Base-by-base conservation (phyloP, 2,113 vertebrate species). In the Sisor rabdophorus region DNA sequence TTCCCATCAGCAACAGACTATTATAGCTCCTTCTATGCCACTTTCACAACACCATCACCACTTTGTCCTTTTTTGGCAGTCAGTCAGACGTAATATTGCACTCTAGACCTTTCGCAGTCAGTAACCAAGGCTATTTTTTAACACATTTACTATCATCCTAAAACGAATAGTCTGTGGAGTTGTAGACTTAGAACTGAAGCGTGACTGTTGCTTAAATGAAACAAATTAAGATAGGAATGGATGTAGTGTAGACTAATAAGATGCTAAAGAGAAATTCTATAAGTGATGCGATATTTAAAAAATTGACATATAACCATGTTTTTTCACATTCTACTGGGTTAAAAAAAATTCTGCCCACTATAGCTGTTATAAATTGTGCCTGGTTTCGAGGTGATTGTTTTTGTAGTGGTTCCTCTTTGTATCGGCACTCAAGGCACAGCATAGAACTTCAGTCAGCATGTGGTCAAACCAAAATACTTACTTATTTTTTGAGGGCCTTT, bases 111-210 rank as follows among this genome's bases (percentile, higher is more conserved):
- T 28, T 73, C 71, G 48, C 26, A 59, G 47, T 59, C 63, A 24
- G 36, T 79, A 79, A 59, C 48, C n/a, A 64, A 68, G 7, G 61
- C 40, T 44, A 40, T 79, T 79, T 74, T 74, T 79, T 71, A 60
- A 73, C 28, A 12, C 73, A 24, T 67, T 68, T 79, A 79, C 50
- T 74, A 58, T 26, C 63, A 79, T 44, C 71, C 53, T 40, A 26
- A 68, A 58, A 58, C 52, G 30, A 40, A 67, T 53, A 47, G 52
- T 9, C 4, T 64, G 59, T 22, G 5, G n/a, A 72, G 54, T 58
- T 47, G 70, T 11, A 72, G 70, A 58, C 28, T 36, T 26, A 75
- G 47, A 24, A 52, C 73, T 50, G 56, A 58, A 22, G 16, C 20
- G 26, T 59, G 55, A 60, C 20, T 74, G 72, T 30, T 40, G 60